These are phyloP conservation scores for Nebria salina DNA, from an alignment of 2,888 invertebrate genomes.

Conservation along the genomic window DNA sequence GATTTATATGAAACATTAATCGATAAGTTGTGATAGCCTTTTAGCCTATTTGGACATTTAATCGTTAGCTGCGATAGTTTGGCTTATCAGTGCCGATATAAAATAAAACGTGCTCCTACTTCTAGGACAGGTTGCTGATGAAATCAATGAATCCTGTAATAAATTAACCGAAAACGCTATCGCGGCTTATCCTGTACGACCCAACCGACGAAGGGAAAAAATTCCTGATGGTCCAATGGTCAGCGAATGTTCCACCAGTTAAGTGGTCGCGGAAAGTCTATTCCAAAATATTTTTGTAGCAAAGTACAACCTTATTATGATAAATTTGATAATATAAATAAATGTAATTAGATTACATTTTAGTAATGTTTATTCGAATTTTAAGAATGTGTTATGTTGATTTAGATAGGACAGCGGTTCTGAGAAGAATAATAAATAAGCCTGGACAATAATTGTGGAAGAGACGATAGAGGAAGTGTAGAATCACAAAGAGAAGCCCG, in stretches of 20 bases:
- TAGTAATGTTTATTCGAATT: too few species aligned
- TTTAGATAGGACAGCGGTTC: too few species aligned
- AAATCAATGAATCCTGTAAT: conserved; percentile 36
- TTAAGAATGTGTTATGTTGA: too few species aligned
- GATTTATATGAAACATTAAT: background rate
- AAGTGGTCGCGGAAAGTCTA: background rate
- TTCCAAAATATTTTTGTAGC: background rate
- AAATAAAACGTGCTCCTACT: background rate
- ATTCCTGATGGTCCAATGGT: conserved; percentile 14
- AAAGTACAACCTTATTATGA: background rate
- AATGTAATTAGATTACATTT: too few species aligned
- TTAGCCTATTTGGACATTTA: background rate
- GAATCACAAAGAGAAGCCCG: conserved; percentile 5
- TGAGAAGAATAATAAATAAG: background rate
- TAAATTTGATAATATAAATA: background rate
- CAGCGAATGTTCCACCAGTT: background rate
- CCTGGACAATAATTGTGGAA: background rate
- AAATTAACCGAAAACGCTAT: conserved; percentile 28
- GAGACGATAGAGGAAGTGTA: background rate
- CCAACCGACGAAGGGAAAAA: conserved; percentile 17
- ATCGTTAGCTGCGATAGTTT: background rate
- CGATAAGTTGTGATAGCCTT: background rate
- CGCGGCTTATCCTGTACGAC: conserved; percentile 15
- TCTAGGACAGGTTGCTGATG: conserved; percentile 18
- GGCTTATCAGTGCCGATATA: background rate